Conservation (phyloP, 2,797 vertebrate species). For the Catostomus latipinnis region DNA sequence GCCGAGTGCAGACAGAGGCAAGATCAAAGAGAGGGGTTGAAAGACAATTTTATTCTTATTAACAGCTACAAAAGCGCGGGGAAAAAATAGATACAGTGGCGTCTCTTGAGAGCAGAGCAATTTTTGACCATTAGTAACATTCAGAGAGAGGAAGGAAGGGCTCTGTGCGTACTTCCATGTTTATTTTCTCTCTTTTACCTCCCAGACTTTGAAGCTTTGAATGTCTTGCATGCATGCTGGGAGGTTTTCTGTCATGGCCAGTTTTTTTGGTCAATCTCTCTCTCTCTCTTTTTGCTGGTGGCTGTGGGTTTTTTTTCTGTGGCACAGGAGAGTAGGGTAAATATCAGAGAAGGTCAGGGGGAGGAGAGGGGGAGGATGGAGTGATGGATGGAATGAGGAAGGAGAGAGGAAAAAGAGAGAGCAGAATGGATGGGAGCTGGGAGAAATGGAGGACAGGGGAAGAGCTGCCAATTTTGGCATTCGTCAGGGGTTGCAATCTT, state of each 20-base stretch:
- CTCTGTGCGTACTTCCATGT: constrained; percentile 55
- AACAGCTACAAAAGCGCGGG: constrained; percentile 69
- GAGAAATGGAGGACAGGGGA: constrained; percentile 11
- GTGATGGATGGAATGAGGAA: constrained; percentile 62
- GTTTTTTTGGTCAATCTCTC: constrained; percentile 52
- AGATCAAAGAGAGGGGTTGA: constrained; percentile 69
- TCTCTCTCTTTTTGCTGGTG: constrained; percentile 1
- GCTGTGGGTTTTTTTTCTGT: constrained; percentile 54
- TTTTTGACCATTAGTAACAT: constrained; percentile 68
- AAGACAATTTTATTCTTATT: constrained; percentile 76
- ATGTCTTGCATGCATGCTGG: not conserved
- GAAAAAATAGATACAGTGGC: constrained; percentile 59
- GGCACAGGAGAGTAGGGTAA: constrained; percentile 80
- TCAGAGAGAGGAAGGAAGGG: constrained; percentile 34
- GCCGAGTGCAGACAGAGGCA: constrained; percentile 66
- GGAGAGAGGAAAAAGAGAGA: constrained; percentile 18
- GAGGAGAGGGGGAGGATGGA: constrained; percentile 51
- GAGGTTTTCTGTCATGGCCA: constrained; percentile 42
- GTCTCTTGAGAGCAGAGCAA: constrained; percentile 62
- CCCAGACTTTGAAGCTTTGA: constrained; percentile 31
- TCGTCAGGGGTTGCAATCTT: too few relatives aligned
- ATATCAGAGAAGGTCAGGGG: constrained; percentile 83
- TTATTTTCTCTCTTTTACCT: constrained; percentile 64
- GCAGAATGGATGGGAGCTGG: constrained; percentile 59
- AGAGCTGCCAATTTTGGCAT: constrained; percentile 54